These are phyloP conservation scores for Prunella strophiata DNA, from an alignment of 2,797 vertebrate genomes.

Conservation along the genomic window DNA sequence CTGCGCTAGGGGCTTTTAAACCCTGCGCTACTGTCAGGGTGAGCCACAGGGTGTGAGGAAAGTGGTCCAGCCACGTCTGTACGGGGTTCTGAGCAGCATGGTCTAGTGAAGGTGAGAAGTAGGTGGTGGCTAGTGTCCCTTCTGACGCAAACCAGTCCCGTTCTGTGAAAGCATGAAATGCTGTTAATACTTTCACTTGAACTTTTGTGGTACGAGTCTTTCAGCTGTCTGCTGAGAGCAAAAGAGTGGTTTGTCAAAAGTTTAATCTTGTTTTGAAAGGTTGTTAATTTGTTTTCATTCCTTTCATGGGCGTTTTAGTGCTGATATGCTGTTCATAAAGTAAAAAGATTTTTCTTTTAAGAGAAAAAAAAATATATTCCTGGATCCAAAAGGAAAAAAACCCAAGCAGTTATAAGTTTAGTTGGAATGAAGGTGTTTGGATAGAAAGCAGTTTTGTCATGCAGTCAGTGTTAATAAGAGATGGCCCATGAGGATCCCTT, in stretches of 20 bases:
- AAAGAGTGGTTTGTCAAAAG: background rate
- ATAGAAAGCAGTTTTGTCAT: background rate
- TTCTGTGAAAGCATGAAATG: background rate
- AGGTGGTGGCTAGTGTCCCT: background rate
- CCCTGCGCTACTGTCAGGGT: fast-evolving
- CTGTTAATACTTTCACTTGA: background rate
- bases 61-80: fast-evolving
- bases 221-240: background rate
- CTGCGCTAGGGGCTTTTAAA: fast-evolving
- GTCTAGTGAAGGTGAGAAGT: too few species aligned
- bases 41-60: fast-evolving
- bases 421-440: background rate
- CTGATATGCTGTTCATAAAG: background rate
- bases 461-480: background rate
- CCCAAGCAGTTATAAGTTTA: background rate
- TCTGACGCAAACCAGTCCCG: too few species aligned
- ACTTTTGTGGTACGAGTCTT: fast-evolving
- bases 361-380: background rate
- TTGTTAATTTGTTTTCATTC: background rate
- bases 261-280: background rate
- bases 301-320: background rate
- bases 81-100: too few species aligned
- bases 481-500: background rate
- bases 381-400: background rate
- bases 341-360: background rate